A percentile compares a stretch with the other conserved stretches of the same genome.
These are phyloP conservation scores for Leptatherina wallacei DNA, from an alignment of 2,797 vertebrate species.

Conservation along the genomic window DNA sequence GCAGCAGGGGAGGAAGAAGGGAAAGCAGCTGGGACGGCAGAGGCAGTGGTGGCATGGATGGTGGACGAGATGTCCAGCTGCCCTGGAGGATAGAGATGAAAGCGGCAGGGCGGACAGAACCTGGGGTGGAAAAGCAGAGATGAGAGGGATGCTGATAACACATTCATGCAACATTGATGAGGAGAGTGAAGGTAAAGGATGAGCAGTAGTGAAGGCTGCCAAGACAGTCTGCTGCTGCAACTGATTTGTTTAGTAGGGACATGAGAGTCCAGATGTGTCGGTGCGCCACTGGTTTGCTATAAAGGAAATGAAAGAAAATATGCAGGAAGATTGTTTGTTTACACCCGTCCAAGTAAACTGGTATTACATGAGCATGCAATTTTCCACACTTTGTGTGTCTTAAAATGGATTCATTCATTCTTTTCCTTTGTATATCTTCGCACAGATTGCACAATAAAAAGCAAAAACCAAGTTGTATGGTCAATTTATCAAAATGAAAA, in stretches of 20 bases:
- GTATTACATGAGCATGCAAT: constrained; percentile 15
- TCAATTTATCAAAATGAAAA: too few species aligned
- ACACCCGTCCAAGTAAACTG: constrained; percentile 26
- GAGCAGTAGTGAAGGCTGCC: constrained; percentile 46
- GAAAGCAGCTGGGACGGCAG: constrained; percentile 12
- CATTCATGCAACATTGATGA: constrained; percentile 75
- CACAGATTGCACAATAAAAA: too few species aligned
- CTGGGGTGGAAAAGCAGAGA: constrained; percentile 75
- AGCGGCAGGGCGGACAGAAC: constrained; percentile 58
- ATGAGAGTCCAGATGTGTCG: constrained; percentile 38
- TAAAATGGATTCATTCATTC: too few species aligned
- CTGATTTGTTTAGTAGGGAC: constrained; percentile 48
- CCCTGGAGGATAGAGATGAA: constrained; percentile 68
- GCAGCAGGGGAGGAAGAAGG: constrained; percentile 45
- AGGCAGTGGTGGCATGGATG: constrained; percentile 39
- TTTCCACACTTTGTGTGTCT: background rate
- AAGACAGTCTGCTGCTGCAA: constrained; percentile 41
- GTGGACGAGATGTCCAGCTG: constrained; percentile 60
- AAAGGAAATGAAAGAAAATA: constrained; percentile 37
- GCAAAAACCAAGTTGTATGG: too few species aligned
- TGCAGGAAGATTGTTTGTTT: constrained; percentile 26
- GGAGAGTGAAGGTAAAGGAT: constrained; percentile 58
- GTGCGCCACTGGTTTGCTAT: constrained; percentile 19
- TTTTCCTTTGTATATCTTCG: background rate
- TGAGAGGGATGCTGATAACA: constrained; percentile 75